Evolutionary conservation across 2,113 vertebrate genomes (phyloP).

Genomic region (Thamnophis sirtalis): DNA sequence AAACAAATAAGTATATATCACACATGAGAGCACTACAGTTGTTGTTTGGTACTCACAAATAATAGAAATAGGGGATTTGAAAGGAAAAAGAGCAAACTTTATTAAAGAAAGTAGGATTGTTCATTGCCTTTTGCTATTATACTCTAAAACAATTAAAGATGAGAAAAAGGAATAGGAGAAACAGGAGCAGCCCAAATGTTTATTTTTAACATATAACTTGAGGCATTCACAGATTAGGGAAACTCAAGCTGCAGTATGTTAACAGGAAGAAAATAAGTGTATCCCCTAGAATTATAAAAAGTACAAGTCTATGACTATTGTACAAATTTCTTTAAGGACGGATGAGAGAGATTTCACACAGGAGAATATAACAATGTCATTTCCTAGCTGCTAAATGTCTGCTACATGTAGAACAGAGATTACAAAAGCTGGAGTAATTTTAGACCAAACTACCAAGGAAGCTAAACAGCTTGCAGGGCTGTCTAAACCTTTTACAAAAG

Average conservation of each 20-base stretch:
- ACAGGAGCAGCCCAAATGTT: background rate
- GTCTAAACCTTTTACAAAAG: background rate
- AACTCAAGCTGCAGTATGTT: background rate
- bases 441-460: background rate
- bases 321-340: conserved; percentile 2
- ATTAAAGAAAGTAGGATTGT: background rate
- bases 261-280: conserved; percentile 1
- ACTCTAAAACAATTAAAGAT: background rate
- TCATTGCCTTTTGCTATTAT: background rate
- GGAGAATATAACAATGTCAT: background rate
- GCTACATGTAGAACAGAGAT: conserved; percentile 1
- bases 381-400: conserved; percentile 4
- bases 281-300: background rate
- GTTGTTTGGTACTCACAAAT: background rate
- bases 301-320: background rate
- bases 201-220: background rate
- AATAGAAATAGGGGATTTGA: background rate
- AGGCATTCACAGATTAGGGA: background rate
- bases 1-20: background rate
- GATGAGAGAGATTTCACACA: conserved; percentile 18
- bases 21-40: too few species aligned
- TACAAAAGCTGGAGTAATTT: background rate
- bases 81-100: background rate
- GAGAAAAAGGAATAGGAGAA: background rate
- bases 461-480: background rate